Evolutionary conservation across 2,113 vertebrate genomes (phyloP).

Genomic region (Bambusicola thoracicus): DNA sequence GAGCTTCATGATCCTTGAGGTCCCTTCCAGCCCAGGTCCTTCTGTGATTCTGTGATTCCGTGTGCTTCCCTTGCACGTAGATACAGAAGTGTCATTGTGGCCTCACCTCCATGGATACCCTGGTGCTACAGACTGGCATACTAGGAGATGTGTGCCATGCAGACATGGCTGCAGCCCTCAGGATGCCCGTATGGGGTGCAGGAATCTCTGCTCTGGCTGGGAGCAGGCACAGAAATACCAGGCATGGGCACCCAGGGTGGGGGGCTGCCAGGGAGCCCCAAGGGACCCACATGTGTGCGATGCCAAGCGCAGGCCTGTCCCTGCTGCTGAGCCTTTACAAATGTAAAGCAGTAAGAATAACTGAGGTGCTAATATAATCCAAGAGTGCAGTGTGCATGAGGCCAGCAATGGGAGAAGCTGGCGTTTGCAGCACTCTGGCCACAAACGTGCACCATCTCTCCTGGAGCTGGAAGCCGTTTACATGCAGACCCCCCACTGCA

Average conservation of each 20-base stretch:
- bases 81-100: no score
- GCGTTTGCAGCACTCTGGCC: neutral
- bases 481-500: neutral
- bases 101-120: no score
- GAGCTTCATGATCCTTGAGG: no score
- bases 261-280: no score
- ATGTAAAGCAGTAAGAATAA: no score
- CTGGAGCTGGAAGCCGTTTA: rapidly evolving
- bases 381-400: rapidly evolving
- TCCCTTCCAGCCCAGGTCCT: no score
- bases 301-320: neutral
- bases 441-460: rapidly evolving
- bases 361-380: rapidly evolving
- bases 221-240: neutral
- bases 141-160: neutral
- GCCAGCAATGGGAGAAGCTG: no score
- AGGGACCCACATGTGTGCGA: no score
- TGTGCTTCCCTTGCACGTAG: no score
- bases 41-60: no score
- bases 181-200: rapidly evolving
- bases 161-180: rapidly evolving
- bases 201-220: neutral
- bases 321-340: neutral
- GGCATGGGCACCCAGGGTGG: neutral
- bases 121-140: neutral